Percentiles rank a stretch among this genome's conserved stretches.
Evolutionary conservation across 2,113 vertebrate genomes (phyloP).

Genomic region (Girardinichthys multiradiatus): DNA sequence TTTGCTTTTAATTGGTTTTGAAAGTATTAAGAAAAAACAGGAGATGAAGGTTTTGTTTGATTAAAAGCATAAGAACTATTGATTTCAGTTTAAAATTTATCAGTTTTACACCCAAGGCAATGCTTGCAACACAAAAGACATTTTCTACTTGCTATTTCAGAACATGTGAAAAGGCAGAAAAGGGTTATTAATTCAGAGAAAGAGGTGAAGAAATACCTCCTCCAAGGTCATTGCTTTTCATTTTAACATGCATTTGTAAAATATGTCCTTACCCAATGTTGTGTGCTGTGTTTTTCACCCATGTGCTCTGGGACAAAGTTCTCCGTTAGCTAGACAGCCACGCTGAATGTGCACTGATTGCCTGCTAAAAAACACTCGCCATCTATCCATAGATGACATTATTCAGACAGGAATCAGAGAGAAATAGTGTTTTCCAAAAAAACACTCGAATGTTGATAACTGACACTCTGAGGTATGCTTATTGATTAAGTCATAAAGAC

Average conservation of each 20-base stretch:
- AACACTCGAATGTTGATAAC: constrained; percentile 63
- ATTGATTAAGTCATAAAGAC: constrained; percentile 67
- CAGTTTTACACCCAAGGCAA: background rate
- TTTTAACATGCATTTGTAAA: constrained; percentile 46
- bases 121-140: constrained; percentile 7
- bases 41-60: constrained; percentile 5
- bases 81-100: constrained; percentile 4
- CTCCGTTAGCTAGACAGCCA: constrained; percentile 29
- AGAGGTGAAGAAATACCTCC: constrained; percentile 20
- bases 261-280: constrained; percentile 13
- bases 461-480: constrained; percentile 70
- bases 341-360: constrained; percentile 49
- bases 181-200: constrained; percentile 15
- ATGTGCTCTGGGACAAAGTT: constrained; percentile 13
- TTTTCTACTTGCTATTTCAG: constrained; percentile 41
- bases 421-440: constrained; percentile 61
- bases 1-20: constrained; percentile 38
- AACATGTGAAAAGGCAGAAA: constrained; percentile 19
- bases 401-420: constrained; percentile 40
- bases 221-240: constrained; percentile 44
- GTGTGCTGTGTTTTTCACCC: constrained; percentile 18
- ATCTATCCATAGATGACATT: constrained; percentile 29
- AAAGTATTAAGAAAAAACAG: constrained; percentile 12
- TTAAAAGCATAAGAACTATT: constrained; percentile 10
- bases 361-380: constrained; percentile 28